phyloP scores from a whole-genome alignment of 53 echinoderm and acorn worm genomes.

The Apostichopus leukothele region DNA sequence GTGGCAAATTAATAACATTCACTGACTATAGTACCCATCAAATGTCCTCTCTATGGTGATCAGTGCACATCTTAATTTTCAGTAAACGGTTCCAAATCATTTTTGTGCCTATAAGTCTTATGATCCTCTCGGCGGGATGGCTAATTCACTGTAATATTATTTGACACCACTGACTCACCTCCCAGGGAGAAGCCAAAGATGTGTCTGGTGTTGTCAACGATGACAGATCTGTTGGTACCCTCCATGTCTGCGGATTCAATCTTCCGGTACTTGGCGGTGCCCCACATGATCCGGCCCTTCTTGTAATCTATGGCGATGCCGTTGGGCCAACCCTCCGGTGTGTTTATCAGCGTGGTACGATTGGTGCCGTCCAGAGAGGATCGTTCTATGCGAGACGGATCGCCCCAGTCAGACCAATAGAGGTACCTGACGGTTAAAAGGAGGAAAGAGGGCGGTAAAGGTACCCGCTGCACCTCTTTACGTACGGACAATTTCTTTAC shows the following conservation, averaged over 20 bases:
- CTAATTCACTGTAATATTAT: no score
- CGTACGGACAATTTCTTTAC: no score
- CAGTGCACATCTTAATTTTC: no score
- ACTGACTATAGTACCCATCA: no score
- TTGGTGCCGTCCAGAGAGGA: slow-evolving; percentile 78
- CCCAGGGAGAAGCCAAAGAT: slow-evolving; percentile 88
- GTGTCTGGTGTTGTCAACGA: slow-evolving; percentile 73
- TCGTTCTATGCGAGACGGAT: slow-evolving; percentile 75
- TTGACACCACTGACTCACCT: slow-evolving; percentile 53
- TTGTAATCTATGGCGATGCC: slow-evolving; percentile 79
- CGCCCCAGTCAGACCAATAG: slow-evolving; percentile 98
- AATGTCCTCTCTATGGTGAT: no score
- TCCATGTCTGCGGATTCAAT: slow-evolving; percentile 83
- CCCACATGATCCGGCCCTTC: slow-evolving; percentile 83
- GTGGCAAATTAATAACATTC: no score
- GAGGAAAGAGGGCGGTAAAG: no score
- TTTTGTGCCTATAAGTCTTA: background rate
- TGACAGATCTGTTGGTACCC: slow-evolving; percentile 68
- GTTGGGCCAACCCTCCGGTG: slow-evolving; percentile 82
- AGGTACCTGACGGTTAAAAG: slow-evolving; percentile 63
- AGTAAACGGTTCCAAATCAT: background rate
- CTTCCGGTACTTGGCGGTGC: slow-evolving; percentile 69
- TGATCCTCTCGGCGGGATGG: background rate
- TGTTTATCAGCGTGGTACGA: slow-evolving; percentile 76
- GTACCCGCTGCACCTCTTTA: no score